Evolutionary conservation across 2,113 vertebrate species (phyloP).

Genomic region (Pogonocichla stellata): DNA sequence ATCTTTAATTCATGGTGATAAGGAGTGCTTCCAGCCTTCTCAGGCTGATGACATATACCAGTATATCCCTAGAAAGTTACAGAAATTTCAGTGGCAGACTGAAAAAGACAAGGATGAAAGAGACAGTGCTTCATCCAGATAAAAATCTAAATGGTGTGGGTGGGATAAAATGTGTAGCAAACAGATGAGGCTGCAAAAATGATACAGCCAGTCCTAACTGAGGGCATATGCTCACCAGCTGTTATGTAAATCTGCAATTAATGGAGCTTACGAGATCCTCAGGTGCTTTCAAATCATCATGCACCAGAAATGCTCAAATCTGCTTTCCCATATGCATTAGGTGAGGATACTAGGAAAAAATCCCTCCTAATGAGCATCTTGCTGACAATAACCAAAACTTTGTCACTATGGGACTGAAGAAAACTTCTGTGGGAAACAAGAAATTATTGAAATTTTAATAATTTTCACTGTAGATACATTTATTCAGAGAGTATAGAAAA

Average conservation of each 20-base stretch:
- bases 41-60: neutral
- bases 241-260: conserved; percentile 48
- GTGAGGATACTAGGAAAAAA: neutral
- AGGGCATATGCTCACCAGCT: conserved; percentile 59
- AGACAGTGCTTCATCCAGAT: neutral
- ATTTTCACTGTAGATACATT: neutral
- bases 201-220: neutral
- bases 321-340: conserved; percentile 27
- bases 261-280: conserved; percentile 46
- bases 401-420: neutral
- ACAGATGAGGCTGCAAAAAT: conserved; percentile 53
- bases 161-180: neutral
- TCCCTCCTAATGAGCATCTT: neutral
- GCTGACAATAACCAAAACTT: neutral
- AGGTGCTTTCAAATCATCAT: conserved; percentile 38
- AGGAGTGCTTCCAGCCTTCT: neutral
- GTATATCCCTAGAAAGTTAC: neutral
- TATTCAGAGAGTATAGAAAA: neutral
- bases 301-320: neutral
- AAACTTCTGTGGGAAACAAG: neutral
- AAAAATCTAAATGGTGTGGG: neutral
- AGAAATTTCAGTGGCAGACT: neutral
- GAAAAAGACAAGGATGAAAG: neutral
- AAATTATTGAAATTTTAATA: neutral
- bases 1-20: neutral